Evolutionary conservation across 2,113 vertebrate species (phyloP).

Genomic region (Leptobrachium ailaonicum): DNA sequence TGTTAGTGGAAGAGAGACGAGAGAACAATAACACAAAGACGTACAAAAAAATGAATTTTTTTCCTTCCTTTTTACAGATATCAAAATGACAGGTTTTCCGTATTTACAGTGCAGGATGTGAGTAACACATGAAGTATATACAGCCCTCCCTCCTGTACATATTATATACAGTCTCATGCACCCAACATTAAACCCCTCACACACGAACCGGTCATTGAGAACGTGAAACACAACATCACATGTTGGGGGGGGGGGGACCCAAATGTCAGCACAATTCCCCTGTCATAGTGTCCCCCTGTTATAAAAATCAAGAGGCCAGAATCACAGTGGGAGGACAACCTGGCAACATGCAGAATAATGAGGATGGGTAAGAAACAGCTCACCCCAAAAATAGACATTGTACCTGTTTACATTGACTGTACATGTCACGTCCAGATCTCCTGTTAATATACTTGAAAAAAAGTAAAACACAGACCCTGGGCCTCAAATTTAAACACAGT

Average conservation of each 20-base stretch:
- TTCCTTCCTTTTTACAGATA: slow-evolving; percentile 29
- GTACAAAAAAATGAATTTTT: slow-evolving; percentile 7
- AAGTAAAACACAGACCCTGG: too few relatives aligned
- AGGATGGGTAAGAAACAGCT: too few relatives aligned
- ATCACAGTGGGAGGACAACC: too few relatives aligned
- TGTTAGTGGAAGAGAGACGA: not conserved
- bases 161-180: slow-evolving; percentile 40
- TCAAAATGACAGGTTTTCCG: slow-evolving; percentile 35
- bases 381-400: too few relatives aligned
- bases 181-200: slow-evolving; percentile 2
- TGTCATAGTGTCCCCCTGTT: not conserved
- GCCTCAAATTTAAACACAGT: too few relatives aligned
- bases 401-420: too few relatives aligned
- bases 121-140: slow-evolving; percentile 36
- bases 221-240: not conserved
- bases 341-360: too few relatives aligned
- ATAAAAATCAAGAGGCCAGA: not conserved
- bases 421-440: too few relatives aligned
- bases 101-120: slow-evolving; percentile 41
- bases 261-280: not conserved
- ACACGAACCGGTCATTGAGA: not conserved
- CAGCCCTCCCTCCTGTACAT: slow-evolving; percentile 30
- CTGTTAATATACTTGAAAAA: too few relatives aligned
- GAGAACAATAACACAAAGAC: slow-evolving; percentile 10
- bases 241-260: not conserved